Evolutionary conservation across 1,140 invertebrate species (phyloP).

Genomic region (Linepithema humile): DNA sequence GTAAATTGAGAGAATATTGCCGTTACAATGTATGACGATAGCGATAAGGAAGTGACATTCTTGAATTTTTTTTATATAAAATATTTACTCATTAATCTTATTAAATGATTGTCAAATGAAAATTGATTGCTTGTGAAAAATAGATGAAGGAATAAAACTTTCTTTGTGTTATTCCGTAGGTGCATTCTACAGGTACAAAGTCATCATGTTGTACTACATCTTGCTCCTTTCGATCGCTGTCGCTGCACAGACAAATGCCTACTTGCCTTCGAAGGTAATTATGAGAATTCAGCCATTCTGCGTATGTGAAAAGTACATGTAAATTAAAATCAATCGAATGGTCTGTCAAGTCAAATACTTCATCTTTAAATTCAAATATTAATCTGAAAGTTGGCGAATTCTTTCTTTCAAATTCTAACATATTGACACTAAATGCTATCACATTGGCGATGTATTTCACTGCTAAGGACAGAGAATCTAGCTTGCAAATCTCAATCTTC

Average conservation of each 20-base stretch:
- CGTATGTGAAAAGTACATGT: conserved; percentile 12
- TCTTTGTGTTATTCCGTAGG: not conserved
- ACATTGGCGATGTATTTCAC: not conserved
- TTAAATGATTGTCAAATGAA: not conserved
- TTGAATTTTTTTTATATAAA: not conserved
- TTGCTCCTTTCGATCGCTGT: conserved; percentile 62
- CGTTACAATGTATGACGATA: not conserved
- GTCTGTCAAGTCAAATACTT: not conserved
- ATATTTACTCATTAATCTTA: not conserved
- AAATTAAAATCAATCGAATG: conserved; percentile 29
- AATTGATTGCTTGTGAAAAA: not conserved
- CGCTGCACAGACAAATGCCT: conserved; percentile 65
- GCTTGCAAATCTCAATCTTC: not conserved
- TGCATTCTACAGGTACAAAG: not conserved
- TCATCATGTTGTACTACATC: conserved; percentile 63
- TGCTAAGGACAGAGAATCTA: not conserved
- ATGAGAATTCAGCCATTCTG: not conserved
- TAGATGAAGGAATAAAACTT: too few species aligned
- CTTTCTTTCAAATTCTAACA: not conserved
- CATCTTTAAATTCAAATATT: not conserved
- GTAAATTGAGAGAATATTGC: not conserved
- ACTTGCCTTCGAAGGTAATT: conserved; percentile 72
- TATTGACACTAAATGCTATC: not conserved
- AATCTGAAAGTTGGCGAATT: not conserved
- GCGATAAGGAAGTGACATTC: not conserved